A percentile compares a stretch with the other conserved stretches of the same genome.
Evolutionary conservation across 2,113 vertebrate species (phyloP).

Genomic region (Stegostoma tigrinum): DNA sequence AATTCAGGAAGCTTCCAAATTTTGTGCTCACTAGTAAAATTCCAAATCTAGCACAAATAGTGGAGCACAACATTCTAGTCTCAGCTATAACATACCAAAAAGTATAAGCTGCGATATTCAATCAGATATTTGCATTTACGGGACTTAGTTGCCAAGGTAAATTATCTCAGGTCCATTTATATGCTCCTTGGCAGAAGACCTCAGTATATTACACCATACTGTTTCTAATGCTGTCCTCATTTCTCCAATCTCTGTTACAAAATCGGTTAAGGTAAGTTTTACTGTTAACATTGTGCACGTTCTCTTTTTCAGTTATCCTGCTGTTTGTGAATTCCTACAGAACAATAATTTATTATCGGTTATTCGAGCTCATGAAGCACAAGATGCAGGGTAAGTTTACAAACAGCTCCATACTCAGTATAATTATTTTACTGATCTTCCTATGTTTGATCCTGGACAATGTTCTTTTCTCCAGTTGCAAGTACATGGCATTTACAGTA

Average conservation of each 20-base stretch:
- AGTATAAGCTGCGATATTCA: not conserved
- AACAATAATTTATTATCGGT: slow-evolving; percentile 40
- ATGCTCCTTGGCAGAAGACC: not conserved
- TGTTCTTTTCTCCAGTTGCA: not conserved
- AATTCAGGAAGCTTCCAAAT: not conserved
- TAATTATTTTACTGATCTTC: not conserved
- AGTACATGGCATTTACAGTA: not conserved
- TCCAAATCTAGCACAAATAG: not conserved
- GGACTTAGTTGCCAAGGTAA: not conserved
- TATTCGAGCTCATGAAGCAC: slow-evolving; percentile 40
- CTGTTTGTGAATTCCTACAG: slow-evolving; percentile 39
- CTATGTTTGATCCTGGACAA: not conserved
- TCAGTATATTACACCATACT: not conserved
- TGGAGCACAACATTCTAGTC: not conserved
- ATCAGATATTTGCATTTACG: not conserved
- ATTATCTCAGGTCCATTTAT: not conserved
- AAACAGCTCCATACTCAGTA: not conserved
- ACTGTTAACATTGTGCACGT: not conserved
- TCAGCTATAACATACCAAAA: not conserved
- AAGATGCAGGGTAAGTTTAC: slow-evolving; percentile 39
- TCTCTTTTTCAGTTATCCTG: slow-evolving; percentile 37
- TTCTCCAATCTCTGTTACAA: not conserved
- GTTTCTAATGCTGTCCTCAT: not conserved
- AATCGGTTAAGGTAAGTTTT: not conserved
- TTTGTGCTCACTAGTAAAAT: not conserved